A percentile compares a stretch with the other conserved stretches of the same genome.
Conservation (phyloP, 2,113 vertebrate species). For the Danionella cerebrum region DNA sequence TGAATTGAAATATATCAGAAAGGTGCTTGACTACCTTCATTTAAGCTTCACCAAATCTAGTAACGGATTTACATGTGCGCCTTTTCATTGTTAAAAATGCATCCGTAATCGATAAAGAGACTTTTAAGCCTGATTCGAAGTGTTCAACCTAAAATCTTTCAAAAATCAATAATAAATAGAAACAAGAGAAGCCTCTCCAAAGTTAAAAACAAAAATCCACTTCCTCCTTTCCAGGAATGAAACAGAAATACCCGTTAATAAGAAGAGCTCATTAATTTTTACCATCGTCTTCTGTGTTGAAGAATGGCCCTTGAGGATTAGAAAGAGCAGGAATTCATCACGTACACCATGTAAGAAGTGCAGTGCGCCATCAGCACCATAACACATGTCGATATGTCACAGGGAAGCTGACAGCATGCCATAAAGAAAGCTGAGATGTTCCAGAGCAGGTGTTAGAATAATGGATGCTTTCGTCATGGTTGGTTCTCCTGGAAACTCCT, state of each 20-base stretch:
- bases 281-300: not conserved
- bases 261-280: not conserved
- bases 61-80: no score
- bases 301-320: not conserved
- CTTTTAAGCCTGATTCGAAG: no score
- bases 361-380: not conserved
- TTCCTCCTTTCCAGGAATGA: no score
- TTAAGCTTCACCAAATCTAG: no score
- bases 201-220: no score
- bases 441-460: constrained; percentile 1
- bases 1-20: no score
- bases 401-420: not conserved
- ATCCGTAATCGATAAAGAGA: no score
- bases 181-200: no score
- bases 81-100: no score
- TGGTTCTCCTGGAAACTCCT: not conserved
- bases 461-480: constrained; percentile 2
- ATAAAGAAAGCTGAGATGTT: not conserved
- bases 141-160: no score
- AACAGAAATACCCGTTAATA: not conserved
- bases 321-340: not conserved
- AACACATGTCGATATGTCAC: not conserved
- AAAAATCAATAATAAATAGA: no score
- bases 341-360: not conserved
- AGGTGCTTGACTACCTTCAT: no score